Evolutionary conservation across 2,797 vertebrate species (phyloP).

Genomic region (Arrhamphus sclerolepis): DNA sequence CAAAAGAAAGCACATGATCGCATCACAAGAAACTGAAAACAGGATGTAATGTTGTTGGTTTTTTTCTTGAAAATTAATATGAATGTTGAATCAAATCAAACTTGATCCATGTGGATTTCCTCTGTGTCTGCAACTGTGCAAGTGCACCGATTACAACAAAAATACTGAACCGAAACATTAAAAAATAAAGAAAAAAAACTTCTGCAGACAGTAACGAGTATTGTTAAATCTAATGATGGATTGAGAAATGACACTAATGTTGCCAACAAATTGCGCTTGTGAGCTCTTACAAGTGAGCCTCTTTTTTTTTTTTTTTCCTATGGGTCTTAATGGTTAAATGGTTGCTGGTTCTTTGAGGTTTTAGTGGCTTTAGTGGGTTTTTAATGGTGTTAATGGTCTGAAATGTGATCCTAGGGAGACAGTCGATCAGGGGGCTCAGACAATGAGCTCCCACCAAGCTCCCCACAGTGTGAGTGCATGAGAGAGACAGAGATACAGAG

Average conservation of each 20-base stretch:
- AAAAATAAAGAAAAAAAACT: not conserved
- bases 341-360: constrained; percentile 79
- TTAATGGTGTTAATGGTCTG: constrained; percentile 86
- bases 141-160: too few relatives aligned
- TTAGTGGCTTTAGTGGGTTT: constrained; percentile 87
- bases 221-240: constrained; percentile 23
- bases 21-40: too few relatives aligned
- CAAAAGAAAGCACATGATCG: too few relatives aligned
- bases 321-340: constrained; percentile 79
- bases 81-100: too few relatives aligned
- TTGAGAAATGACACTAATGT: constrained; percentile 17
- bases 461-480: constrained; percentile 51
- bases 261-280: constrained; percentile 29
- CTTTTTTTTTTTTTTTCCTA: constrained; percentile 50
- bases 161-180: too few relatives aligned
- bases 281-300: constrained; percentile 29
- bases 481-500: constrained; percentile 36
- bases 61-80: too few relatives aligned
- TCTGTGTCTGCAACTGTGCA: too few relatives aligned
- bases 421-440: constrained; percentile 74
- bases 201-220: constrained; percentile 1
- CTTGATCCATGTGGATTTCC: too few relatives aligned
- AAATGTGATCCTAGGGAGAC: constrained; percentile 83
- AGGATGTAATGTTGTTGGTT: too few relatives aligned
- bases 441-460: constrained; percentile 69